These are phyloP conservation scores for Tragelaphus strepsiceros DNA, from an alignment of 2,113 vertebrate species.

Conservation along the genomic window DNA sequence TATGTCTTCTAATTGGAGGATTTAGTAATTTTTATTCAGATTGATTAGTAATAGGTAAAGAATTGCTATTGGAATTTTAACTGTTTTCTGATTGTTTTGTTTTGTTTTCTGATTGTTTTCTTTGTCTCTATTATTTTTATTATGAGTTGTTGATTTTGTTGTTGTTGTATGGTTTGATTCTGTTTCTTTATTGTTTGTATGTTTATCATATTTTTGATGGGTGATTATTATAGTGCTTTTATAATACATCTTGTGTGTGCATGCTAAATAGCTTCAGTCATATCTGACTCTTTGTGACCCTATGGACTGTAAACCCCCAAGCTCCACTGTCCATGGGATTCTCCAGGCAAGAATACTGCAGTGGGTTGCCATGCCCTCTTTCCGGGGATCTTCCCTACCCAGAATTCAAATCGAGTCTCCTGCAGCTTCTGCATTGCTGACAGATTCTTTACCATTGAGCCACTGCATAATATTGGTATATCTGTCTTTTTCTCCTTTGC, in stretches of 20 bases:
- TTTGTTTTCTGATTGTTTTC: not conserved
- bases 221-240: not conserved
- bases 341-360: not conserved
- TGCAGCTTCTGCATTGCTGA: not conserved
- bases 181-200: not conserved
- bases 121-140: not conserved
- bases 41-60: not conserved
- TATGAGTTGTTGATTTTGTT: not conserved
- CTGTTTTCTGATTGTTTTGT: not conserved
- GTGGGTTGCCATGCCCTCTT: not conserved
- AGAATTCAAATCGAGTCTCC: not conserved
- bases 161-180: not conserved
- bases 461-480: not conserved
- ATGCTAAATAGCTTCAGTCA: not conserved
- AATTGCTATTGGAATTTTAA: not conserved
- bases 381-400: not conserved
- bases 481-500: not conserved
- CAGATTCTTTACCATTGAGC: not conserved
- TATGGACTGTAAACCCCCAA: too few relatives aligned
- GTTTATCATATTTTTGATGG: not conserved
- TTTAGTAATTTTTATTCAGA: not conserved
- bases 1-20: not conserved
- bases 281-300: not conserved
- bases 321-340: not conserved
- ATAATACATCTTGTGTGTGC: not conserved